Base-by-base conservation (phyloP, 2,888 invertebrate species). In the Lasius fuliginosus region DNA sequence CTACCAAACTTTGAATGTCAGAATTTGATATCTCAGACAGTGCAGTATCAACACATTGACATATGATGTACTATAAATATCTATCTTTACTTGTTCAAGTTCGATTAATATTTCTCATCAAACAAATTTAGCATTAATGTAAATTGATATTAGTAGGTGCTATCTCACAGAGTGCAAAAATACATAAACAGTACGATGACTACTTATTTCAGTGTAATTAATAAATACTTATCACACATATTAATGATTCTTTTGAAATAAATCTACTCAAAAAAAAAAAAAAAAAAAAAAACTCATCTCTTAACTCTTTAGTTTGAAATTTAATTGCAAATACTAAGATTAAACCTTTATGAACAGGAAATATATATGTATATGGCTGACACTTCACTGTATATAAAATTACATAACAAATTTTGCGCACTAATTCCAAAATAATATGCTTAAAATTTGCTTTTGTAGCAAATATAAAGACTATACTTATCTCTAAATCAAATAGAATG, bases 401-500 rank as follows among this genome's bases (percentile, higher is more conserved):
- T 71, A 71, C 74, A 77, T 69, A 76, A 46, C 75, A 82, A 58
- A 83, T 49, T 83, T 64, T 79, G 67, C 60, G 67, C 33, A 85
- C 58, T 23, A 69, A 76, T 82, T 53, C 73, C 4, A 69, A 85
- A 82, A 67, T 65, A 85, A 81, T 82, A 82, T 36, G 33, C 53
- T 69, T 46, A 58, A 79, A 33, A 18, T 64, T 15, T 83, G 71
- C 36, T 56, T 60, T 67, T 49, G 42, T 60, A 77, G 40, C 81
- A 62, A 83, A 75, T 83, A 81, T 86, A 87, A 88, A 89, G 86
- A 81, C 75, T 85, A 79, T 30, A 46, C 58, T 69, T 83, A 83
- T 85, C 9, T 42, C 58, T 85, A 86, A 85, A 88, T 85, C 84
- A 84, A 88, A 71, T 85, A 85, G 49, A 33, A 64, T 36, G 56